These are phyloP conservation scores for Drosophila siamana DNA, from an alignment of 2,888 invertebrate species.

Conservation along the genomic window DNA sequence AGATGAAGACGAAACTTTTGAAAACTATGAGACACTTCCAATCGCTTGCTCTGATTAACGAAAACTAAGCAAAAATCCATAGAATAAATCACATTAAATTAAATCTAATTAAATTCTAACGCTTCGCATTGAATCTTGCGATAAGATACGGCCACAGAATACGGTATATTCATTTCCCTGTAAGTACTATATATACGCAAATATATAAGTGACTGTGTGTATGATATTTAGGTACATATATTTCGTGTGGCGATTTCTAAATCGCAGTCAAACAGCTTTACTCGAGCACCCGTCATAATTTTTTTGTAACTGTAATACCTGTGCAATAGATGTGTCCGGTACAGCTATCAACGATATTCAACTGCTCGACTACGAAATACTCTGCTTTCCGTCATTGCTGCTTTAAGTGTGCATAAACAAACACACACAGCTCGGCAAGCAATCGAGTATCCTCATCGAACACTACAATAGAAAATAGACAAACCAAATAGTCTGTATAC, in stretches of 20 bases:
- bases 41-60: conserved; percentile 49
- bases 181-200: not conserved
- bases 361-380: conserved; percentile 12
- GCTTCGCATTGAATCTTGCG: conserved; percentile 30
- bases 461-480: not conserved
- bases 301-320: conserved; percentile 45
- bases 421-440: not conserved
- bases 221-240: not conserved
- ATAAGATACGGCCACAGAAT: conserved; percentile 55
- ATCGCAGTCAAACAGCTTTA: conserved; percentile 29
- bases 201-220: not conserved
- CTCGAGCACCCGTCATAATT: conserved; percentile 27
- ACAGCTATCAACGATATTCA: not conserved
- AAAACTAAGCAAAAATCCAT: conserved; percentile 57
- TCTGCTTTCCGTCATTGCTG: not conserved
- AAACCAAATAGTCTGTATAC: not conserved
- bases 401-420: not conserved
- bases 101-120: conserved; percentile 67
- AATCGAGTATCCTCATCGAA: not conserved
- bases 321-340: conserved; percentile 36
- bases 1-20: not conserved
- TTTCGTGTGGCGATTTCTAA: conserved; percentile 33
- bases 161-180: conserved; percentile 17
- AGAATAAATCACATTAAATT: conserved; percentile 52
- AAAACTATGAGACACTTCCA: conserved; percentile 48